Evolutionary conservation across 2,888 invertebrate genomes (phyloP), one percentile per base, ranked within the genome.

Genomic region (Zootermopsis nevadensis): DNA sequence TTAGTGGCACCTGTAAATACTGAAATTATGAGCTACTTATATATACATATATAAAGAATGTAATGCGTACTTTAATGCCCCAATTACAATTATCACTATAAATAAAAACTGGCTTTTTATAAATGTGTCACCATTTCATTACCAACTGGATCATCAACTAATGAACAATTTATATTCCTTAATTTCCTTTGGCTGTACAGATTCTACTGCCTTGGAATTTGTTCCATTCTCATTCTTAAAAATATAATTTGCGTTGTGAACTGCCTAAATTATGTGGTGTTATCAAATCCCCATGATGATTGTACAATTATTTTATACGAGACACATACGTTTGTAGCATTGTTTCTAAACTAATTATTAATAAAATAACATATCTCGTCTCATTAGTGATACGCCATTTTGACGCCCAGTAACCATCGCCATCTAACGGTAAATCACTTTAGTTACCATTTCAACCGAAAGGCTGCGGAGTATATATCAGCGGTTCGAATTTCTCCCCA

Each of bases 71-170:
- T 74, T 12, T 38, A 74, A 38, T 42, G 74, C 31, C 31, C 74
- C 74, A 74, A 8, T 38, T 74, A 74, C 19, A 22, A 74, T 74
- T 67, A 67, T 27, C 12, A 74, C 7, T 74, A 74, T 38, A 38
- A 74, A 74, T 74, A 74, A 74, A 74, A 74, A 33, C 7, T 74
- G 74, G 38, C 38, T 74, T 74, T 74, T 74, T n/a, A 74, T 38
- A 74, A 38, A n/a, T 69, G 33, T 0, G 7, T 1, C 66, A 15
- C 3, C 66, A 66, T 27, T 27, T 30, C 27, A 10, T 66, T 66
- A 4, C 30, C 27, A 66, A 66, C 19, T 15, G 19, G 48, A 48
- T 19, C 19, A 15, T 4, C 15, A 19, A 15, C 19, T 15, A 48
- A 15, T 19, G 48, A 48, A 48, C 48, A 48, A 10, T 2, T 1